Percentiles rank a stretch among this genome's conserved stretches.
These are phyloP conservation scores for Sclerurus mexicanus DNA, from an alignment of 2,113 vertebrate genomes.

Conservation along the genomic window DNA sequence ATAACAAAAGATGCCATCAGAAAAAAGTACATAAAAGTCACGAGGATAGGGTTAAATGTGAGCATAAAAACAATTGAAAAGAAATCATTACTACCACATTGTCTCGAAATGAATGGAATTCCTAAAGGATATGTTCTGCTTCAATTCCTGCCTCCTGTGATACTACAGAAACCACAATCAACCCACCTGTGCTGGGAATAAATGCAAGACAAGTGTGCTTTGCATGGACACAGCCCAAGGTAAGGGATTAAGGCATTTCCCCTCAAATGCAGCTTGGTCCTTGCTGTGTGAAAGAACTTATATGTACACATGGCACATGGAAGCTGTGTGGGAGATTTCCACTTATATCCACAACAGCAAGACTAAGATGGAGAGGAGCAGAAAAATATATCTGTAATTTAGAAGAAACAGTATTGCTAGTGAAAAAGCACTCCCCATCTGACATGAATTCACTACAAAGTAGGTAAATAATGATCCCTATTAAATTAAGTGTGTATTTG, in stretches of 20 bases:
- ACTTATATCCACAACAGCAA: background rate
- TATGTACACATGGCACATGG: background rate
- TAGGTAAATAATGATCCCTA: background rate
- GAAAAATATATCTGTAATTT: background rate
- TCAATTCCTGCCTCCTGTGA: background rate
- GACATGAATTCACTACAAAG: background rate
- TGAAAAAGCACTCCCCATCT: background rate
- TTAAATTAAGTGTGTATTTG: background rate
- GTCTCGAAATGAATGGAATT: background rate
- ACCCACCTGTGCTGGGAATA: background rate
- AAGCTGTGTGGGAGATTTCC: background rate
- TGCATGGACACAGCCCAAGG: background rate
- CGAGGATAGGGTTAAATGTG: background rate
- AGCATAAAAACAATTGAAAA: background rate
- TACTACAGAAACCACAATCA: background rate
- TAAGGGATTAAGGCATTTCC: background rate
- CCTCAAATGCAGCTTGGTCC: background rate
- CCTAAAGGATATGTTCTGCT: background rate
- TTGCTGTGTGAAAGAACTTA: background rate
- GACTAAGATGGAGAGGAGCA: background rate
- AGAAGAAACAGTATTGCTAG: background rate
- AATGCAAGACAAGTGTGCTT: background rate
- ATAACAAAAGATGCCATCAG: background rate
- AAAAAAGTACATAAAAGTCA: background rate
- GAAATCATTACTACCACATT: background rate